These are phyloP conservation scores for Dynastes hyllus DNA, from an alignment of 2,888 invertebrate genomes.

Conservation along the genomic window DNA sequence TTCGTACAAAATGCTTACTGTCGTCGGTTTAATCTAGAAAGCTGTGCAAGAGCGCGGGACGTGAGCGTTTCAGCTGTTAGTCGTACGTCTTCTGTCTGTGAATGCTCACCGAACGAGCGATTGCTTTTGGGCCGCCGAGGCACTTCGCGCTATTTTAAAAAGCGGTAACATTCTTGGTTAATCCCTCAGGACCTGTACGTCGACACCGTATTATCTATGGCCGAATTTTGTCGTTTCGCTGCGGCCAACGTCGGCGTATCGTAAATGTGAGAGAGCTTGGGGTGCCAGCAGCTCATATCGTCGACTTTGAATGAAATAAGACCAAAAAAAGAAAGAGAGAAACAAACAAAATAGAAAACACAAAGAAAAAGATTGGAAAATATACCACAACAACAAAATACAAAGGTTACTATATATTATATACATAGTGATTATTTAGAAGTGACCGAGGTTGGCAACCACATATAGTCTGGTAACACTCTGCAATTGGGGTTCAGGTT, in stretches of 20 bases:
- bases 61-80: slow-evolving; percentile 60
- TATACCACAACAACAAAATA: no score
- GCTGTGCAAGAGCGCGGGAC: not conserved
- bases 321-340: not conserved
- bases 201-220: slow-evolving; percentile 61
- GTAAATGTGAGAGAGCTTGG: not conserved
- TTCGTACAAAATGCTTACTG: slow-evolving; percentile 32
- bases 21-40: not conserved
- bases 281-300: slow-evolving; percentile 2
- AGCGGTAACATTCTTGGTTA: slow-evolving; percentile 60
- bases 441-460: no score
- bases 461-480: no score
- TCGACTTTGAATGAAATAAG: slow-evolving; percentile 16
- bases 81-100: slow-evolving; percentile 61
- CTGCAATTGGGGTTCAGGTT: no score
- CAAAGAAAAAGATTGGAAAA: not conserved
- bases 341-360: not conserved
- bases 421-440: no score
- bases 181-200: slow-evolving; percentile 64
- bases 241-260: not conserved
- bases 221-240: slow-evolving; percentile 38
- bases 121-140: no score
- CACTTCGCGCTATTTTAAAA: slow-evolving; percentile 59
- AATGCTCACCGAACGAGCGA: slow-evolving; percentile 57
- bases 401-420: no score